Conservation (phyloP, 2,797 vertebrate genomes). For the Urophycis tenuis region DNA sequence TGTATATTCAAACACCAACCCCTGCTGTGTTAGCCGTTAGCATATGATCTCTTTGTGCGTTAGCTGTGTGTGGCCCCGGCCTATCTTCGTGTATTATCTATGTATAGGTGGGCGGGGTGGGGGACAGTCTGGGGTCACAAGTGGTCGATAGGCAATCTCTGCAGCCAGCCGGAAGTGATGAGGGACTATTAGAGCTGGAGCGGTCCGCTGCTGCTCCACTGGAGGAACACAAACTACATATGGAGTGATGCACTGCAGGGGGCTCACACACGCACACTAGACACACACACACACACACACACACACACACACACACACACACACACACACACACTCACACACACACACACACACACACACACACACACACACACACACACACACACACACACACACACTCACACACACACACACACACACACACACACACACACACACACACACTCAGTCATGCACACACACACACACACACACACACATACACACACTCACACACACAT, state of each 20-base stretch:
- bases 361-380: neutral
- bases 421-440: neutral
- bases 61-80: neutral
- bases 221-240: slow-evolving; percentile 5
- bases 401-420: neutral
- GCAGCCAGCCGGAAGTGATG: slow-evolving; percentile 28
- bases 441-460: neutral
- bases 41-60: neutral
- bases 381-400: neutral
- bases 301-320: neutral
- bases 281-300: neutral
- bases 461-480: neutral
- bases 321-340: neutral
- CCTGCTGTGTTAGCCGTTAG: neutral
- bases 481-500: neutral
- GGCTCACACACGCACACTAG: neutral
- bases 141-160: slow-evolving; percentile 34
- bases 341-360: neutral
- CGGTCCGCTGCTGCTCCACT: slow-evolving; percentile 11
- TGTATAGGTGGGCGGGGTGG: slow-evolving; percentile 3
- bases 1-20: neutral
- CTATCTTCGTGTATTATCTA: slow-evolving; percentile 2
- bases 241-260: slow-evolving; percentile 1
- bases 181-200: slow-evolving; percentile 8
- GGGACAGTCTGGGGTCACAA: slow-evolving; percentile 12